Evolutionary conservation across 2,797 vertebrate genomes (phyloP).

Genomic region (Acridotheres tristis): DNA sequence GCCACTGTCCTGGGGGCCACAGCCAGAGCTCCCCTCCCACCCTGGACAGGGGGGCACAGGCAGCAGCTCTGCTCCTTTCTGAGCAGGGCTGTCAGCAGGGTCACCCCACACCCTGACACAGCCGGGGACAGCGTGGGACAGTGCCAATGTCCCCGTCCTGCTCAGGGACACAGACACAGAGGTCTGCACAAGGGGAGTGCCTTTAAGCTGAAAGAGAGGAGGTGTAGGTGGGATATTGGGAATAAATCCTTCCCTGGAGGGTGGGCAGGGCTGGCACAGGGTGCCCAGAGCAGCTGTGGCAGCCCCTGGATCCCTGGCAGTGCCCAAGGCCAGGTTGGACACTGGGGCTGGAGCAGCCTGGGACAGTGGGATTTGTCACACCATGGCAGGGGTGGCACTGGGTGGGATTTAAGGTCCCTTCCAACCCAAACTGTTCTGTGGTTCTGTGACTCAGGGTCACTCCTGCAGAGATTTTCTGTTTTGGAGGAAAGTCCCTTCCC

Average conservation of each 20-base stretch:
- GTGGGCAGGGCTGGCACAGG: not conserved
- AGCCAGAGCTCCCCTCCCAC: too few relatives aligned
- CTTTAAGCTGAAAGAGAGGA: too few relatives aligned
- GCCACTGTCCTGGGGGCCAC: too few relatives aligned
- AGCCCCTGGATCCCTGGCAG: not conserved
- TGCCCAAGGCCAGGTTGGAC: not conserved
- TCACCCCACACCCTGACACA: too few relatives aligned
- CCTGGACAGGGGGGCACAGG: too few relatives aligned
- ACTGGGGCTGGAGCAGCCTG: not conserved
- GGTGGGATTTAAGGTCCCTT: not conserved
- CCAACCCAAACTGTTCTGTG: not conserved
- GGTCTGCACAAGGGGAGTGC: too few relatives aligned
- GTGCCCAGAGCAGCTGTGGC: not conserved
- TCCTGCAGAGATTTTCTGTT: not conserved
- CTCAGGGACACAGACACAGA: too few relatives aligned
- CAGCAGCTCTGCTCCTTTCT: too few relatives aligned
- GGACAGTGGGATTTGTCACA: not conserved
- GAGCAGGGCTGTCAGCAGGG: too few relatives aligned
- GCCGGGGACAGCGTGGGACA: too few relatives aligned
- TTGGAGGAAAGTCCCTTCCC: not conserved
- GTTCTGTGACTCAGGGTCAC: fast-evolving
- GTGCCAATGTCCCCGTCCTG: too few relatives aligned
- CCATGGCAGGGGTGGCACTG: not conserved
- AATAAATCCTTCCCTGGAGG: not conserved
- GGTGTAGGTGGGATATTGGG: not conserved